Conservation (phyloP, 2,113 vertebrate species). For the Prolemur simus region DNA sequence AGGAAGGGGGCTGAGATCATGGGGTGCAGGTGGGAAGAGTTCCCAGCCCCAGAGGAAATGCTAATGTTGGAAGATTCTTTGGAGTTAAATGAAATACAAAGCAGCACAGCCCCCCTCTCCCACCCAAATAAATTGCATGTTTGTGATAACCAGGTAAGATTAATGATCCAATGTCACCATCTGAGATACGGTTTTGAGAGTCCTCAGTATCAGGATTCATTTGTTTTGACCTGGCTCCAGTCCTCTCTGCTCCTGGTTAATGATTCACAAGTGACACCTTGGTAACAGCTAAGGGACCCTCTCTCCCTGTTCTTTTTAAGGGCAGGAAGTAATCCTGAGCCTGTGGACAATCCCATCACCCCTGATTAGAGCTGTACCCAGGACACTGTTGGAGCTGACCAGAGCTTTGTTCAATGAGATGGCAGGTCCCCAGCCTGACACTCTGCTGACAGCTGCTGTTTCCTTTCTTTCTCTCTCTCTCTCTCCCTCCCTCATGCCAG, state of each 20-base stretch:
- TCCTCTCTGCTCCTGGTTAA: slow-evolving; percentile 53
- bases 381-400: slow-evolving; percentile 54
- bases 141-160: neutral
- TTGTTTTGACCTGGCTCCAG: slow-evolving; percentile 48
- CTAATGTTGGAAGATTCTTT: neutral
- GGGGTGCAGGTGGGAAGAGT: neutral
- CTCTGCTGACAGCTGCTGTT: slow-evolving; percentile 73
- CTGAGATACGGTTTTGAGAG: neutral
- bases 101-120: neutral
- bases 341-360: slow-evolving; percentile 32
- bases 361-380: slow-evolving; percentile 26
- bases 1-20: neutral
- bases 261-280: slow-evolving; percentile 73
- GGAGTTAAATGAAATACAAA: neutral
- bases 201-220: slow-evolving; percentile 11
- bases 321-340: neutral
- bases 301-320: slow-evolving; percentile 33
- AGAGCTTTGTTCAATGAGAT: slow-evolving; percentile 70
- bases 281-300: slow-evolving; percentile 62
- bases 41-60: neutral
- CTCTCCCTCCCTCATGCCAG: slow-evolving; percentile 36
- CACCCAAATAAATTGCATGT: neutral
- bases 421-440: slow-evolving; percentile 71
- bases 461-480: neutral
- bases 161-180: neutral